A percentile compares a stretch with the other conserved stretches of the same genome.
Conservation (phyloP, 1,140 invertebrate species). For the Drosophila parvula region DNA sequence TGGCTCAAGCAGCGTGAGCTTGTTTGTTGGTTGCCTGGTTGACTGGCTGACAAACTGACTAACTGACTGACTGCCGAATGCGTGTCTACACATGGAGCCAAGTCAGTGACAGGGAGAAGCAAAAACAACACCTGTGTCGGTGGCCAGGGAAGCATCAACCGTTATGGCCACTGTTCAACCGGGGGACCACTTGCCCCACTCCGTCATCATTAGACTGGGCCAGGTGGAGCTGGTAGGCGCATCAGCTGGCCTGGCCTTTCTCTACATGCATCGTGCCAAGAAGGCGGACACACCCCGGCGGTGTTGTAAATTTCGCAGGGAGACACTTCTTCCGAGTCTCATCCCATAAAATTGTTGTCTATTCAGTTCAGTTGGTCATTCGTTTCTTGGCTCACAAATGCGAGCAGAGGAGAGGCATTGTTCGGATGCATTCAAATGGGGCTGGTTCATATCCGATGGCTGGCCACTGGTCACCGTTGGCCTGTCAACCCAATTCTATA, state of each 20-base stretch:
- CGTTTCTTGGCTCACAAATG: constrained; percentile 41
- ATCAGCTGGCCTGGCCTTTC: constrained; percentile 48
- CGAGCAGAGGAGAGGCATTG: constrained; percentile 1
- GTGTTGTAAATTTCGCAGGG: constrained; percentile 26
- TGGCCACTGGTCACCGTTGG: constrained; percentile 40
- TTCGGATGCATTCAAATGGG: constrained; percentile 46
- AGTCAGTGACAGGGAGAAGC: constrained; percentile 2
- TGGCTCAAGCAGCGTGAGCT: constrained; percentile 63
- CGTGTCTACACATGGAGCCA: constrained; percentile 56
- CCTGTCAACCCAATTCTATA: constrained; percentile 68
- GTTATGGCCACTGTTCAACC: constrained; percentile 57
- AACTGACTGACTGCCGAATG: constrained; percentile 38
- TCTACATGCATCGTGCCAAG: constrained; percentile 48
- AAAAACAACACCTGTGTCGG: constrained; percentile 23
- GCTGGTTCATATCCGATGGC: constrained; percentile 47
- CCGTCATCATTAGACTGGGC: constrained; percentile 73
- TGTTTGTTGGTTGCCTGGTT: constrained; percentile 64
- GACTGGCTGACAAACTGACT: constrained; percentile 29
- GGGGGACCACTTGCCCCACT: constrained; percentile 26
- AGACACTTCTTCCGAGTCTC: constrained; percentile 24
- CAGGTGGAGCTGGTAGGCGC: constrained; percentile 19
- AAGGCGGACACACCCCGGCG: constrained; percentile 8
- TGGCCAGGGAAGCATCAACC: constrained; percentile 20
- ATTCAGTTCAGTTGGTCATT: constrained; percentile 55
- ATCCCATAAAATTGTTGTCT: constrained; percentile 30